phyloP scores from a whole-genome alignment of 2,113 vertebrate species.

The Marmota flaviventris region DNA sequence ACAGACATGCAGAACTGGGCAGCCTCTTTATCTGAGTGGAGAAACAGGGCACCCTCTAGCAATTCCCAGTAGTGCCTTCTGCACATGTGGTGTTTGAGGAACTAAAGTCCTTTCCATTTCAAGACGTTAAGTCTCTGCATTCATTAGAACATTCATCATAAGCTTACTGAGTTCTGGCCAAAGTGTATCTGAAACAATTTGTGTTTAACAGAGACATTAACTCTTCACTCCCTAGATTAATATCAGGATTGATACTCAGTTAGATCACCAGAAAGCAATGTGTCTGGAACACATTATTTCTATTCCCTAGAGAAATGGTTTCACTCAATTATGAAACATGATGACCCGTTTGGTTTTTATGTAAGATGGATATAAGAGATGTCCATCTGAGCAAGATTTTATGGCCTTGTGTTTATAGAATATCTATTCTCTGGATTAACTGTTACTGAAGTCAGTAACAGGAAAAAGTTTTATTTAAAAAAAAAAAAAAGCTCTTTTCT shows the following conservation, averaged over 20 bases:
- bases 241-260: background rate
- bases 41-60: background rate
- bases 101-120: background rate
- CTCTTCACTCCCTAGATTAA: background rate
- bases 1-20: background rate
- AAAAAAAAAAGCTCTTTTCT: background rate
- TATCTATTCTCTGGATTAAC: background rate
- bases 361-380: background rate
- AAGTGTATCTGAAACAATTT: background rate
- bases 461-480: background rate
- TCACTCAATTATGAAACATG: background rate
- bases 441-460: background rate
- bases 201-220: background rate
- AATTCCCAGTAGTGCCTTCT: background rate
- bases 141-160: background rate
- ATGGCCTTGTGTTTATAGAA: background rate
- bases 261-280: background rate
- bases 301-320: background rate
- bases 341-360: background rate
- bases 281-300: background rate
- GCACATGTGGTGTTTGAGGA: background rate
- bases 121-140: conserved; percentile 24
- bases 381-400: background rate
- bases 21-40: background rate
- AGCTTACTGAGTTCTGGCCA: background rate